Evolutionary conservation across 1,140 invertebrate genomes (phyloP).

Genomic region (Scylla paramamosain): DNA sequence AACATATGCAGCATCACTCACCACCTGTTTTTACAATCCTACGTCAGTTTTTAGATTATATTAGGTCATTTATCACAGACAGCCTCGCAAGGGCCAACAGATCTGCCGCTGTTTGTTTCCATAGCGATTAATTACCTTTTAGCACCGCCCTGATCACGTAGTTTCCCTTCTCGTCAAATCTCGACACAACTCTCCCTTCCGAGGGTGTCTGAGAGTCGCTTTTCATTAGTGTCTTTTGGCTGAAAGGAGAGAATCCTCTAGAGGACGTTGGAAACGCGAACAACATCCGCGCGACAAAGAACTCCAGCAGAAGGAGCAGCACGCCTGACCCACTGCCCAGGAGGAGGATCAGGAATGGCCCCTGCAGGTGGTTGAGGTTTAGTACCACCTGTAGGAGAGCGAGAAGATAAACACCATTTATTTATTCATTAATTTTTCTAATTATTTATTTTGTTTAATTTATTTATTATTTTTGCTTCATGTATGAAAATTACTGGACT

Average conservation of each 20-base stretch:
- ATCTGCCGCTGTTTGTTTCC: no score
- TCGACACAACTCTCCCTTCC: neutral
- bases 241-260: neutral
- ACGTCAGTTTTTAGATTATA: no score
- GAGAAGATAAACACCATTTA: neutral
- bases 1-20: no score
- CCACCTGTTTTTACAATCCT: no score
- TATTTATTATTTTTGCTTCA: neutral
- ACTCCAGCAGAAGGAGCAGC: constrained; percentile 14
- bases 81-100: no score
- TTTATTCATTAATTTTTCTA: neutral
- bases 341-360: constrained; percentile 48
- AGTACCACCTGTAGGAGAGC: constrained; percentile 40
- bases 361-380: constrained; percentile 51
- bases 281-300: neutral
- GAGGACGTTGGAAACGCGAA: neutral
- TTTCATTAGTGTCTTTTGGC: neutral
- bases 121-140: neutral
- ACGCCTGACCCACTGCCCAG: constrained; percentile 18
- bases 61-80: no score
- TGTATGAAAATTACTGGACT: neutral
- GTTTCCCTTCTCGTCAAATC: constrained; percentile 4
- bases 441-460: neutral
- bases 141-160: neutral
- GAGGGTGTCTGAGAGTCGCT: neutral